phyloP scores from a whole-genome alignment of 2,888 invertebrate species.

The Troides helena region DNA sequence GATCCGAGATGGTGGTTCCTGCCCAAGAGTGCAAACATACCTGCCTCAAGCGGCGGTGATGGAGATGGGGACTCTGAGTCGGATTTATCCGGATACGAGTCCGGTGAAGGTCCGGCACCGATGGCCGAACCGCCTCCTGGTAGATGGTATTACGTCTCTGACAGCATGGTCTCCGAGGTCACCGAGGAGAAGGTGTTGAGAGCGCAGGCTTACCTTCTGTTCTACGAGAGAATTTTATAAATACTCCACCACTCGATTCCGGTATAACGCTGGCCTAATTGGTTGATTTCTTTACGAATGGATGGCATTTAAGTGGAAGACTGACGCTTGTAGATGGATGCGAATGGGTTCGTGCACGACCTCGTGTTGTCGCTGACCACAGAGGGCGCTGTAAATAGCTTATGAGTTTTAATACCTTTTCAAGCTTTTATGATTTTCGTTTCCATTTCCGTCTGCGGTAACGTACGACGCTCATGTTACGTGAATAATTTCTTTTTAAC shows the following conservation, averaged over 20 bases:
- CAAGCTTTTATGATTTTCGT: conserved; percentile 21
- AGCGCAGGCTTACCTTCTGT: conserved; percentile 96
- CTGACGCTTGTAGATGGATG: conserved; percentile 49
- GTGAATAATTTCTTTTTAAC: conserved; percentile 20
- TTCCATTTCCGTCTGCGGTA: conserved; percentile 32
- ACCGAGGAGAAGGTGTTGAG: conserved; percentile 88
- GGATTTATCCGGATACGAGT: conserved; percentile 78
- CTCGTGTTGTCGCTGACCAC: conserved; percentile 33
- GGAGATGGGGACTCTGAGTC: conserved; percentile 77
- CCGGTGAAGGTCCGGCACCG: conserved; percentile 67
- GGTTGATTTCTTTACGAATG: conserved; percentile 31
- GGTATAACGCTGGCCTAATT: conserved; percentile 41
- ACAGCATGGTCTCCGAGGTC: conserved; percentile 91
- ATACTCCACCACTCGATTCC: conserved; percentile 21
- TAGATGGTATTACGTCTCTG: conserved; percentile 97
- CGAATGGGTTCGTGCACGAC: conserved; percentile 40
- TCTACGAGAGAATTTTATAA: conserved; percentile 95
- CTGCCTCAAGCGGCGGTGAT: conserved; percentile 66
- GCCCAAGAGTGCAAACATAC: conserved; percentile 80
- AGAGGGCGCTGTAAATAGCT: conserved; percentile 60
- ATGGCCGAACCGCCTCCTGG: conserved; percentile 79
- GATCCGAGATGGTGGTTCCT: conserved; percentile 87
- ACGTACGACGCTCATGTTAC: conserved; percentile 33
- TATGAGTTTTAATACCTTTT: conserved; percentile 33
- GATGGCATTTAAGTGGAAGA: conserved; percentile 70